phyloP scores from a whole-genome alignment of 2,888 invertebrate species.

The Xylota sylvarum region DNA sequence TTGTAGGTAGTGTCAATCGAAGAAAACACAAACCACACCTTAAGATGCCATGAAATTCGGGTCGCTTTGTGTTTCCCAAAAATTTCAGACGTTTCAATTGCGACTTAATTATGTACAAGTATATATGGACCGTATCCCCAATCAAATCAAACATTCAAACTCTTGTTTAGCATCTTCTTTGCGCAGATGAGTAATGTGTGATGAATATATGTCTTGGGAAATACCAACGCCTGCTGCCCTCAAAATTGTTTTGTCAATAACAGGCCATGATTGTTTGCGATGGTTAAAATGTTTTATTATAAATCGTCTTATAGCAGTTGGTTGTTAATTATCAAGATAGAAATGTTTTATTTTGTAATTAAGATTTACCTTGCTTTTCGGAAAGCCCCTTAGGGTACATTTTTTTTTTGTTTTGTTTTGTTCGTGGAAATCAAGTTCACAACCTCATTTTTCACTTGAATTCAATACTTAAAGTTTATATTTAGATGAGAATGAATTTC shows the following conservation, averaged over 20 bases:
- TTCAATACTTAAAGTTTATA: too few species aligned
- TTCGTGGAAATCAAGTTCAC: neutral
- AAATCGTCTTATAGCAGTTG: neutral
- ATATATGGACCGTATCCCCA: neutral
- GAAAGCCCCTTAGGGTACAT: neutral
- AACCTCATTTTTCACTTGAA: neutral
- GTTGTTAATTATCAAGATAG: neutral
- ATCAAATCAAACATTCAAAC: neutral
- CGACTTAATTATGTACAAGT: neutral
- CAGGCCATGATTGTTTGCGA: neutral
- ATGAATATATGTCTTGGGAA: conserved; percentile 1
- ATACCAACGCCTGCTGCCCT: neutral
- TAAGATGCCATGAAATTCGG: neutral
- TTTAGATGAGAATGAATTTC: neutral
- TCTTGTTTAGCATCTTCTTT: neutral
- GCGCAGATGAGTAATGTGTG: neutral
- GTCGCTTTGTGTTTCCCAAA: neutral
- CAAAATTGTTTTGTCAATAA: neutral
- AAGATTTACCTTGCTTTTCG: neutral
- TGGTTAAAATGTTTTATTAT: neutral
- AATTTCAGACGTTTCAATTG: neutral
- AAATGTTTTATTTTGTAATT: neutral
- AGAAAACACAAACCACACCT: neutral
- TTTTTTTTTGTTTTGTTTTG: too few species aligned
- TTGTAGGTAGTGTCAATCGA: too few species aligned